Evolutionary conservation across 2,888 invertebrate species (phyloP), one percentile per base, ranked within the genome.

Genomic region (Epirrhoe alternata): DNA sequence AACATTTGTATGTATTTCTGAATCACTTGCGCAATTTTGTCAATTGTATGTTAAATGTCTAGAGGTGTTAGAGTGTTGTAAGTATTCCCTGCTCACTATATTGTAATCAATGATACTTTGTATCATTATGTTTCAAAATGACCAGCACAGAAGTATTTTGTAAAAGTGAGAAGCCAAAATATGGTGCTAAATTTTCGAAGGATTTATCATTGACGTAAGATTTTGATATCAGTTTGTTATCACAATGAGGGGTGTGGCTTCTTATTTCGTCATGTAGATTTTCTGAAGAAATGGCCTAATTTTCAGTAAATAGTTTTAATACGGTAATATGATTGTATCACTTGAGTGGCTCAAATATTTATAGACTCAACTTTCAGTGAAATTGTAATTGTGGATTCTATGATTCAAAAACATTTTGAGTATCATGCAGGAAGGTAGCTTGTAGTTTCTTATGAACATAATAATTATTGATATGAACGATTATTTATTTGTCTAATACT

Each of bases 121-220:
- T 73, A 70, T 52, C 47, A 55, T 54, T 69, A 66, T 54, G 57
- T 64, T 66, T 59, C 7, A 24, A 66, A 24, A 50, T 42, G 55
- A 65, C 60, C 56, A 63, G 49, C 12, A 38, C 55, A 6, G 58
- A 63, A 67, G 62, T 72, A 71, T 61, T 51, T 60, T 66, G 47
- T 47, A 74, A 79, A 87, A 86, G 88, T 89, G 85, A 87, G 89
- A 90, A 88, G 89, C 91, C 90, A 90, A 91, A 77, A 82, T 82
- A 87, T 92, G 92, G 92, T 93, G 92, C 92, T 93, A 93, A 90
- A 91, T 92, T 93, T 93, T 92, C 76, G 90, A 90, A 82, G 84
- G 88, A 85, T 92, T 91, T 91, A 89, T 86, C 88, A 89, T 84
- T 88, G 69, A 86, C 81, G 83, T 90, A 88, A 81, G 83, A 85